These are phyloP conservation scores for Copsychus sechellarum DNA, from an alignment of 2,113 vertebrate genomes.

Conservation along the genomic window DNA sequence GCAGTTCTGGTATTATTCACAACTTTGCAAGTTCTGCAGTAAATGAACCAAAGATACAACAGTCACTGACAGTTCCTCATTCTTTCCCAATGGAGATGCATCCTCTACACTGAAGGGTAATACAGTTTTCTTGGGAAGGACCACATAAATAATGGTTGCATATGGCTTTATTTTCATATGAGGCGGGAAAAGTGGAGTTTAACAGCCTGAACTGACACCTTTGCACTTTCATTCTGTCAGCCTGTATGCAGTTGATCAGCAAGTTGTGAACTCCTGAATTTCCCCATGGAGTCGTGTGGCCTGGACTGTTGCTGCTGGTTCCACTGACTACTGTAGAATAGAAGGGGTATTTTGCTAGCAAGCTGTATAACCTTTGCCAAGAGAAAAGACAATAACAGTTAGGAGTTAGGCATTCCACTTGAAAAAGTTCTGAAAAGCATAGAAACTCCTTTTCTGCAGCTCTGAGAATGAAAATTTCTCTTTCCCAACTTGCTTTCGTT, in stretches of 20 bases:
- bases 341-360: neutral
- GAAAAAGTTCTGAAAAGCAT: neutral
- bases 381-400: neutral
- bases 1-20: neutral
- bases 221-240: neutral
- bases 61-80: neutral
- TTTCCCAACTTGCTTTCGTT: neutral
- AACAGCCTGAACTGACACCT: neutral
- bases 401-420: neutral
- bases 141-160: neutral
- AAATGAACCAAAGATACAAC: neutral
- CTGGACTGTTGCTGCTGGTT: neutral
- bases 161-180: neutral
- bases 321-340: neutral
- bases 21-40: neutral
- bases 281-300: rapidly evolving
- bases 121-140: neutral
- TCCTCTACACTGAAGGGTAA: neutral
- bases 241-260: neutral
- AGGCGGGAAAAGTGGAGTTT: neutral
- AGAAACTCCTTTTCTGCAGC: neutral
- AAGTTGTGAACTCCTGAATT: neutral
- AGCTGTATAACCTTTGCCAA: neutral
- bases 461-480: neutral
- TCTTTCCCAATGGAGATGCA: neutral